Evolutionary conservation across 2,888 invertebrate genomes (phyloP), one percentile per base, ranked within the genome.

Genomic region (Ennomos erosarius): DNA sequence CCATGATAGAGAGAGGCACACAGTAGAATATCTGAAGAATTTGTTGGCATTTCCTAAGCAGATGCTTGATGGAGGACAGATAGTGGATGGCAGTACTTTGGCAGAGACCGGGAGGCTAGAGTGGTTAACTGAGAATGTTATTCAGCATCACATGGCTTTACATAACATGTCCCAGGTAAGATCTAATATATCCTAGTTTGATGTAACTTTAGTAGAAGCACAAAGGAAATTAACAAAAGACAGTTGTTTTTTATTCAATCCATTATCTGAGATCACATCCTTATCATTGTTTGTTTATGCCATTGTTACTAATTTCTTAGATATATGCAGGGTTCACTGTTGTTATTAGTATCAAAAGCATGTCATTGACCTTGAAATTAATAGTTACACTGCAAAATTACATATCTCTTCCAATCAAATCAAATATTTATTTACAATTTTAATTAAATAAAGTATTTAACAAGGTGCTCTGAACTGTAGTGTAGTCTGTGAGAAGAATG

Each of bases 11-110:
- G 98, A 98, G 81, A 93, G 97, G 70, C 98, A 98, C 79, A 97
- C 98, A 0, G 95, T 96, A 55, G 98, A 99, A 69, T 98, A 98
- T 84, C 93, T 99, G 59, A 97, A 97, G 85, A 98, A 98, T 75
- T 95, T 98, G 79, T 94, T 97, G 65, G 95, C 99, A 48, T 96
- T 99, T 85, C 99, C 99, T 1, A 98, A 98, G 93, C 98, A 98
- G 88, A 91, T 90, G 85, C 69, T 91, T 39, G 91, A 92, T 75
- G 86, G 88, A 6, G 89, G 88, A 0, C 90, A 91, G 69, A 82
- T 92, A 0, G 87, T 92, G 34, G 92, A 92, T 70, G 88, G 89
- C 1, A 87, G 83, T 61, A 87, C 83, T 0, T 82, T 95, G 62
- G 93, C 94, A 49, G 95, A 96, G 81, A 93, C 96, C 45, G 95